phyloP scores from a whole-genome alignment of 2,888 invertebrate species.

The Athalia rosae region DNA sequence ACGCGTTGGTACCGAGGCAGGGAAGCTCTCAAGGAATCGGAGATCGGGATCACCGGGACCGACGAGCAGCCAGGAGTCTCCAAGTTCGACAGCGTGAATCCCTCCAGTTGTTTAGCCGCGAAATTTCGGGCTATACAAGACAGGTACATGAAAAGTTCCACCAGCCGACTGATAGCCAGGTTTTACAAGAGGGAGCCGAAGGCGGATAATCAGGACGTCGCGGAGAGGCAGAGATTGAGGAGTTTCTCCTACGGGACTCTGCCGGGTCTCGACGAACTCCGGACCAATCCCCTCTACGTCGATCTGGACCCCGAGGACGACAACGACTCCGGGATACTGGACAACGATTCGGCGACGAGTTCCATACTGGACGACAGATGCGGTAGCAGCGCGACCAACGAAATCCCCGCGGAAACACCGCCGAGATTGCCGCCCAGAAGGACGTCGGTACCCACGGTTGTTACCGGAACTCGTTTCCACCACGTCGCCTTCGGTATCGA shows the following conservation, averaged over 20 bases:
- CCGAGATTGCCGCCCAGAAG: conserved; percentile 67
- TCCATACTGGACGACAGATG: conserved; percentile 76
- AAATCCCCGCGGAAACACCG: conserved; percentile 53
- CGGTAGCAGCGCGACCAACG: conserved; percentile 63
- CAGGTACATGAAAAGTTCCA: conserved; percentile 81
- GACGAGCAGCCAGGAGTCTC: conserved; percentile 42
- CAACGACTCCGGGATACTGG: conserved; percentile 85
- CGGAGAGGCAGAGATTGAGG: conserved; percentile 73
- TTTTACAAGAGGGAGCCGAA: conserved; percentile 75
- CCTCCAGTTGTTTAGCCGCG: conserved; percentile 78
- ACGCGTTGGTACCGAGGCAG: conserved; percentile 58
- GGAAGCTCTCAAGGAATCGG: conserved; percentile 34
- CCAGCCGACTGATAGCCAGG: conserved; percentile 81
- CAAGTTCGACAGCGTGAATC: conserved; percentile 65
- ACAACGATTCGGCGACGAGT: conserved; percentile 83
- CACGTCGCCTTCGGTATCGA: conserved; percentile 53
- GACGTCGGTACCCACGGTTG: conserved; percentile 56
- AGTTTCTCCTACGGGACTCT: conserved; percentile 86
- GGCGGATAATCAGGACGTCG: conserved; percentile 54
- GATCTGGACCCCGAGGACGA: conserved; percentile 81
- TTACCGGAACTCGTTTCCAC: conserved; percentile 2
- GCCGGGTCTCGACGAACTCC: conserved; percentile 83
- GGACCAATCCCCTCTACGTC: conserved; percentile 79
- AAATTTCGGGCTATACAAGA: conserved; percentile 85
- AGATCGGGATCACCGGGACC: neutral